A percentile compares a stretch with the other conserved stretches of the same genome.
phyloP scores from a whole-genome alignment of 2,888 invertebrate species.

The Hedya salicella region DNA sequence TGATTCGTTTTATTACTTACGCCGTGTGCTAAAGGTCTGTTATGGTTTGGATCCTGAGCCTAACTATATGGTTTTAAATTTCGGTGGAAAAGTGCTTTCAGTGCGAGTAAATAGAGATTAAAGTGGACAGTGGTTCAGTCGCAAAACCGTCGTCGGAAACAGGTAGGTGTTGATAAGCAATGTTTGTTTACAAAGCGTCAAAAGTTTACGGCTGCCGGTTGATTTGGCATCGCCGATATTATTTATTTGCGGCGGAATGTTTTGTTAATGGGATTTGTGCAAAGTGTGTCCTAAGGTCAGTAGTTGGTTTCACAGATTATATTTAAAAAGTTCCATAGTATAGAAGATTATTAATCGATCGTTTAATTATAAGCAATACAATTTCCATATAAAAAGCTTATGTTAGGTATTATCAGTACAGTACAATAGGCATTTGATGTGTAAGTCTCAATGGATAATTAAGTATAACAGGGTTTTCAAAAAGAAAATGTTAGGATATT shows the following conservation, averaged over 20 bases:
- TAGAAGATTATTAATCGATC: too few relatives aligned
- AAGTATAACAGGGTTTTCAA: too few relatives aligned
- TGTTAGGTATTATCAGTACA: too few relatives aligned
- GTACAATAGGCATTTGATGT: too few relatives aligned
- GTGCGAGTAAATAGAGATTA: constrained; percentile 36
- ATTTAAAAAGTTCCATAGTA: too few relatives aligned
- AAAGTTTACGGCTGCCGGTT: constrained; percentile 14
- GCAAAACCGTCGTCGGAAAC: constrained; percentile 30
- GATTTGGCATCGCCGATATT: constrained; percentile 11
- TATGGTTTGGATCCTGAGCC: not conserved
- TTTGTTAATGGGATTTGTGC: not conserved
- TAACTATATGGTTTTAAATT: not conserved
- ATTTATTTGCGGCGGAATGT: constrained; percentile 10
- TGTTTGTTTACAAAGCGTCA: constrained; percentile 29
- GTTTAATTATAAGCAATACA: too few relatives aligned
- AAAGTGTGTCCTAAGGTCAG: not conserved
- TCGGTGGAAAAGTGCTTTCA: constrained; percentile 17
- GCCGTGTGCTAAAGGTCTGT: not conserved
- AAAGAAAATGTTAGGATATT: too few relatives aligned
- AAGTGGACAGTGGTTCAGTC: constrained; percentile 12
- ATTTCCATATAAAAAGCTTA: too few relatives aligned
- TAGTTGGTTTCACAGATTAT: too few relatives aligned
- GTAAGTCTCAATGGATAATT: too few relatives aligned
- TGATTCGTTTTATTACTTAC: not conserved
- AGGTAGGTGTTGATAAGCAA: constrained; percentile 24